Conservation (phyloP, 2,113 vertebrate species). For the Coregonus clupeaformis region DNA sequence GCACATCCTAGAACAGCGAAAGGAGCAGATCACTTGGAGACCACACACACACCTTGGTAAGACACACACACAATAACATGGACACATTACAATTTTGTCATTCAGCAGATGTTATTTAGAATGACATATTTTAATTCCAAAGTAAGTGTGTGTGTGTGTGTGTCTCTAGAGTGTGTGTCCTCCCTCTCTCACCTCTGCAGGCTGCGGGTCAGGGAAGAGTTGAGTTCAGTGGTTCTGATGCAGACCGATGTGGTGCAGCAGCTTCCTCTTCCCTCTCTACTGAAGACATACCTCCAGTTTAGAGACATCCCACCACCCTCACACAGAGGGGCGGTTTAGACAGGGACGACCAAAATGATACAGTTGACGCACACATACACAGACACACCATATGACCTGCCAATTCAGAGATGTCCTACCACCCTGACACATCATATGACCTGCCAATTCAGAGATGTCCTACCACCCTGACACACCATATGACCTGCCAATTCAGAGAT, state of each 20-base stretch:
- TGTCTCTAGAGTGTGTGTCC: conserved; percentile 57
- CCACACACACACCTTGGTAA: conserved; percentile 75
- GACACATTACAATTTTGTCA: too few relatives aligned
- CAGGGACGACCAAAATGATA: not conserved
- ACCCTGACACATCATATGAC: too few relatives aligned
- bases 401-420: too few relatives aligned
- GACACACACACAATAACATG: not conserved
- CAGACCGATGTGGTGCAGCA: conserved; percentile 48
- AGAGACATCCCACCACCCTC: conserved; percentile 41
- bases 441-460: too few relatives aligned
- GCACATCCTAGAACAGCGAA: conserved; percentile 67
- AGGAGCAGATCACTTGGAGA: conserved; percentile 60
- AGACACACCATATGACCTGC: too few relatives aligned
- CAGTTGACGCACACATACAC: too few relatives aligned
- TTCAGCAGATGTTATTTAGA: too few relatives aligned
- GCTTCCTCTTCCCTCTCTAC: conserved; percentile 61
- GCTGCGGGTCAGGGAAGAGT: conserved; percentile 50
- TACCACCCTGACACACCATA: too few relatives aligned
- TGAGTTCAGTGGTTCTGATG: conserved; percentile 62
- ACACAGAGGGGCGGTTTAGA: not conserved
- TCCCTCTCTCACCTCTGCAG: conserved; percentile 69
- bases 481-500: too few relatives aligned
- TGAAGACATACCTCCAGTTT: conserved; percentile 67
- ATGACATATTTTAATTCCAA: too few relatives aligned
- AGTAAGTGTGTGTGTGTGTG: not conserved